A percentile compares a stretch with the other conserved stretches of the same genome.
Evolutionary conservation across 2,113 vertebrate genomes (phyloP).

Genomic region (Python bivittatus): DNA sequence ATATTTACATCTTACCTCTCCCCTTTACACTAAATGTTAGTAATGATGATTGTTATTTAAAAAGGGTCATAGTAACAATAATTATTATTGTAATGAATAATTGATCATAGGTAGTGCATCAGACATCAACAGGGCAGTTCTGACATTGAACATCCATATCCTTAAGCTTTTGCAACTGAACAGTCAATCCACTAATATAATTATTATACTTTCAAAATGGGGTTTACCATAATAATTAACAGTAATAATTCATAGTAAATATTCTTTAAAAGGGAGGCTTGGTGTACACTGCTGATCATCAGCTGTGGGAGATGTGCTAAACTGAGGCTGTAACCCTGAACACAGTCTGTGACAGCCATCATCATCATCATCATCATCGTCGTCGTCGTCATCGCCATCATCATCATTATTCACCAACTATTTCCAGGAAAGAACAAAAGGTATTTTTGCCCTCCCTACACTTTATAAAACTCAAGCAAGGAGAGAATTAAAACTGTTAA

Average conservation of each 20-base stretch:
- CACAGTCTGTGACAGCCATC: background rate
- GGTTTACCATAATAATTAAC: background rate
- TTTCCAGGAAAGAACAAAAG: background rate
- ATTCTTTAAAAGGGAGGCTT: background rate
- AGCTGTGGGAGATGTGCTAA: background rate
- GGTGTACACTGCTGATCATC: background rate
- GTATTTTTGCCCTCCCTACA: background rate
- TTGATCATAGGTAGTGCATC: background rate
- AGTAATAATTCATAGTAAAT: background rate
- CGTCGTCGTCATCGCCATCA: background rate
- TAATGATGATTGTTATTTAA: background rate
- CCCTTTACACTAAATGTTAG: background rate
- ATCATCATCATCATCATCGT: background rate
- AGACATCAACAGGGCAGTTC: background rate
- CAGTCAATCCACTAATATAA: background rate
- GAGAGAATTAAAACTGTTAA: slow-evolving; percentile 24
- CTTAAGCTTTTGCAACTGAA: background rate
- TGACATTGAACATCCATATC: background rate
- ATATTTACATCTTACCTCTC: background rate
- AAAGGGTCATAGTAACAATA: background rate
- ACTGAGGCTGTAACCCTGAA: background rate
- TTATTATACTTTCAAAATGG: background rate
- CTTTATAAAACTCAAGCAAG: background rate
- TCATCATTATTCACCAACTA: background rate
- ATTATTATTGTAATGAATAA: background rate